A percentile compares a stretch with the other conserved stretches of the same genome.
Evolutionary conservation across 2,888 invertebrate species (phyloP).

Genomic region (Ptychoptera contaminata): DNA sequence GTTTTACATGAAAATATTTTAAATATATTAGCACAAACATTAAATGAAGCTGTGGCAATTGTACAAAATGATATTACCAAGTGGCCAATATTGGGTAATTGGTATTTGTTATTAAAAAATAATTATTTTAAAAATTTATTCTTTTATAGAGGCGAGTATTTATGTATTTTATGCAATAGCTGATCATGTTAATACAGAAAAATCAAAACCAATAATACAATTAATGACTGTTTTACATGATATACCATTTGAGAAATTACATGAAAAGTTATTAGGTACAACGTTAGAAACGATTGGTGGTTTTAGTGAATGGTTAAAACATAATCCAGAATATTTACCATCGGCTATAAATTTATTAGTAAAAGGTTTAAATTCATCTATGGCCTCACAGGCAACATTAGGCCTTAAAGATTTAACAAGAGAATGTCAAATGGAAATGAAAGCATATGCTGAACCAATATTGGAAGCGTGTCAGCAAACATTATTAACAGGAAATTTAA

Average conservation of each 20-base stretch:
- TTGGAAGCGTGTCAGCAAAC: constrained; percentile 51
- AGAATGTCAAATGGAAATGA: constrained; percentile 61
- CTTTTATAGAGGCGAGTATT: constrained; percentile 40
- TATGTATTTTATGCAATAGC: constrained; percentile 48
- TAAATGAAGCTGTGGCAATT: constrained; percentile 38
- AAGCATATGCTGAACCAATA: constrained; percentile 60
- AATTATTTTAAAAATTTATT: constrained; percentile 9
- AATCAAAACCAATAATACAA: constrained; percentile 38
- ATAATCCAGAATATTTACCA: constrained; percentile 49
- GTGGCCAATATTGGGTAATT: constrained; percentile 37
- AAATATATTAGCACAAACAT: constrained; percentile 46
- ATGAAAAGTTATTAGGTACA: constrained; percentile 48
- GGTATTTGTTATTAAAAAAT: constrained; percentile 23
- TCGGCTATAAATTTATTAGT: constrained; percentile 51
- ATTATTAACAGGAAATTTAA: constrained; percentile 38
- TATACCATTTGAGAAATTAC: constrained; percentile 44
- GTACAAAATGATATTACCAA: constrained; percentile 26
- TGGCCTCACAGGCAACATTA: constrained; percentile 67
- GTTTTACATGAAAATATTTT: constrained; percentile 62
- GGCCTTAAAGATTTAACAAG: constrained; percentile 76
- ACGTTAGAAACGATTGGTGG: constrained; percentile 66
- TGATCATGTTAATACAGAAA: constrained; percentile 43
- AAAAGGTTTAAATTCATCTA: constrained; percentile 47
- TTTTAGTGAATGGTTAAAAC: constrained; percentile 74
- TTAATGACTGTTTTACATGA: constrained; percentile 43